phyloP scores from a whole-genome alignment of 2,797 vertebrate species.

The Myiotriccus ornatus region DNA sequence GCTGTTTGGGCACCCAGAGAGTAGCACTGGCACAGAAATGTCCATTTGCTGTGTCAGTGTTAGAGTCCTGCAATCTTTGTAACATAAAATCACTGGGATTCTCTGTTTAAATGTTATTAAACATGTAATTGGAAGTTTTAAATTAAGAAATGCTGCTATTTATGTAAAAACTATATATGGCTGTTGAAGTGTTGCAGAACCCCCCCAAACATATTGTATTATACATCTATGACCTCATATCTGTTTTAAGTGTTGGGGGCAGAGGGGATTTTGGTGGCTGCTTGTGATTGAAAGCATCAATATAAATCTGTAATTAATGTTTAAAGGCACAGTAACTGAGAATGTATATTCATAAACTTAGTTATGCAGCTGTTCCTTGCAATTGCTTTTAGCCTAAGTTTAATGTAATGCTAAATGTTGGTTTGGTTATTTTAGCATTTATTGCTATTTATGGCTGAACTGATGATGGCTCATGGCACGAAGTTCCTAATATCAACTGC shows the following conservation, averaged over 20 bases:
- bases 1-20: neutral
- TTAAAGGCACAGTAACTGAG: neutral
- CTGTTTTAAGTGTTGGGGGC: neutral
- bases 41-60: neutral
- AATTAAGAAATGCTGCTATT: neutral
- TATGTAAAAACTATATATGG: neutral
- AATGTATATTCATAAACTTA: neutral
- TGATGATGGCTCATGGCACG: neutral
- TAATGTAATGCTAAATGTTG: neutral
- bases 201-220: neutral
- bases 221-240: neutral
- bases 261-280: neutral
- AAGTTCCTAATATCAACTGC: slow-evolving; percentile 16
- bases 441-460: neutral
- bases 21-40: neutral
- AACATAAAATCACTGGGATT: neutral
- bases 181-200: neutral
- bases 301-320: neutral
- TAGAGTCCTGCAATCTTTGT: neutral
- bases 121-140: neutral
- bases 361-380: neutral
- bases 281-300: neutral
- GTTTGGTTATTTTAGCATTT: neutral
- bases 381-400: neutral
- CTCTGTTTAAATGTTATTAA: neutral